Evolutionary conservation across 2,888 invertebrate genomes (phyloP), one percentile per base, ranked within the genome.

Genomic region (Apodemia zela): DNA sequence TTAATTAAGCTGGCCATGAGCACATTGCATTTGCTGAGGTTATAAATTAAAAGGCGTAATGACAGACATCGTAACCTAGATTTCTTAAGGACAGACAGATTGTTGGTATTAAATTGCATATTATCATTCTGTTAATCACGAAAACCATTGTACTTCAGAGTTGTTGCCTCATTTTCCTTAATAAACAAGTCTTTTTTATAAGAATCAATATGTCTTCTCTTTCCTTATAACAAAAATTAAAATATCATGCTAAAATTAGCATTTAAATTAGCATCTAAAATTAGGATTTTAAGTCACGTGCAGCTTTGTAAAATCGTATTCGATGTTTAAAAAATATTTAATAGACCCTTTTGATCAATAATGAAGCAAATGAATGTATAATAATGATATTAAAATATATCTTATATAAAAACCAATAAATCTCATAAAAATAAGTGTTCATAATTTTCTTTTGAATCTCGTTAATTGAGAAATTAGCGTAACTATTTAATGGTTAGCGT

Each of bases 11-110:
- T 59, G 59, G 29, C 29, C 35, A 17, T 59, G 59, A 59, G 33
- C 59, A 66, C 51, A 51, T 66, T 62, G 29, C 60, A 62, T 59
- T 59, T 64, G 54, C 61, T 66, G 64, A 67, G 60, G 66, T 65
- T 65, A 68, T 68, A 67, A 69, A 68, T 71, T 63, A 67, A 71
- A 68, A 71, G 66, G 63, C 66, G 65, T 67, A 68, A 69, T 64
- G 66, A 67, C 66, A 64, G 63, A 59, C 65, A 63, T 63, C 67
- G 66, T 67, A 69, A 71, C 69, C 69, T 68, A 69, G 64, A 68
- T 71, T 65, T 63, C 66, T 51, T 68, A 69, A 69, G 66, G 67
- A 63, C 67, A 66, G 67, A 63, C 62, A 65, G 21, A 65, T 58
- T 58, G 64, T 66, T 61, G 64, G 64, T 68, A 64, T 63, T 59